Evolutionary conservation across 2,797 vertebrate species (phyloP).

Genomic region (Anolis apletophallus): DNA sequence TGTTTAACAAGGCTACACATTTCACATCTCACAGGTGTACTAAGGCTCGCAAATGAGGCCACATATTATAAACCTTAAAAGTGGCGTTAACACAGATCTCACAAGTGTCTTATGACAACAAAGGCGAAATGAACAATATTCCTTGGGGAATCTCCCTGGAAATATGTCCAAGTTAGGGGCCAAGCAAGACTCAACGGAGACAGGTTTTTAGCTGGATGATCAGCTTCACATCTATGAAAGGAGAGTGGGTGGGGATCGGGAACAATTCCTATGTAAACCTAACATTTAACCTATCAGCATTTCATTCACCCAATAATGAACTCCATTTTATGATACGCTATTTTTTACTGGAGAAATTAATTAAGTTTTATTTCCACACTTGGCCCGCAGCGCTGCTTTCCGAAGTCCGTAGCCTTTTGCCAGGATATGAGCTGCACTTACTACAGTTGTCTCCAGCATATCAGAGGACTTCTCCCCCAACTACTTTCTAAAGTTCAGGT

Average conservation of each 20-base stretch:
- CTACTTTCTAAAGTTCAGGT: conserved; percentile 18
- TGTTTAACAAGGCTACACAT: background rate
- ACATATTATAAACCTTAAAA: background rate
- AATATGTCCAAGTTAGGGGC: background rate
- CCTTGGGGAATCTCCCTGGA: no score
- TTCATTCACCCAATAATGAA: conserved; percentile 15
- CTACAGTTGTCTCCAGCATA: background rate
- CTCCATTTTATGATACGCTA: conserved; percentile 4
- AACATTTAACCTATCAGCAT: background rate
- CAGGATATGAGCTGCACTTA: conserved; percentile 13
- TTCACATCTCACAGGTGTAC: background rate
- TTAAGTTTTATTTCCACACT: conserved; percentile 11
- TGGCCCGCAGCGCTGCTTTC: background rate
- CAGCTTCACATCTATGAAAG: background rate
- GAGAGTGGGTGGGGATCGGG: background rate
- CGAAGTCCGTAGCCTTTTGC: background rate
- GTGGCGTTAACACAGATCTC: background rate
- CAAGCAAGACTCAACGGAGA: background rate
- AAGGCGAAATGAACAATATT: background rate
- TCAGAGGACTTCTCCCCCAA: background rate
- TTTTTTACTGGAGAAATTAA: conserved; percentile 5
- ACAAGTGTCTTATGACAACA: background rate
- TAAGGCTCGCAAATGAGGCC: background rate
- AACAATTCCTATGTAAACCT: background rate
- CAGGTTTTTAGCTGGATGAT: background rate